A percentile compares a stretch with the other conserved stretches of the same genome.
Conservation (phyloP, 1,140 invertebrate genomes). For the Drepana arcuata region DNA sequence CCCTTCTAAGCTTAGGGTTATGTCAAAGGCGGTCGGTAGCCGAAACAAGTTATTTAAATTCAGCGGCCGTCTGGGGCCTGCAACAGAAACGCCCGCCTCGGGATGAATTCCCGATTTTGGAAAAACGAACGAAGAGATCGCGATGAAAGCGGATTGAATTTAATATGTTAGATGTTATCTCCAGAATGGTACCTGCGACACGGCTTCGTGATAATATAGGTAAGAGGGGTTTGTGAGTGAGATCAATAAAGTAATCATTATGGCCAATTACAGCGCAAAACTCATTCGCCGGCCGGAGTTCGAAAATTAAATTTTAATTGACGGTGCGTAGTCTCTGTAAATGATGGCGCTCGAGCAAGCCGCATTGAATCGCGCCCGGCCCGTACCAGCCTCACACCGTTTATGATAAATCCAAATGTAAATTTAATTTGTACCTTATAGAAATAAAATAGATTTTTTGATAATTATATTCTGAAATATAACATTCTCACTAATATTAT, state of each 20-base stretch:
- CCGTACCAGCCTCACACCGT: too few species aligned
- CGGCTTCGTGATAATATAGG: conserved; percentile 23
- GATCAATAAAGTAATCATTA: conserved; percentile 64
- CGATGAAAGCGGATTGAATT: conserved; percentile 32
- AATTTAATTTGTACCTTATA: too few species aligned
- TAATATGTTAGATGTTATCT: too few species aligned
- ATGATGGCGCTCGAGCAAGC: conserved; percentile 4
- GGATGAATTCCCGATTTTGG: conserved; percentile 14
- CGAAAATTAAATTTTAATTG: conserved; percentile 64
- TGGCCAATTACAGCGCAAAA: conserved; percentile 46
- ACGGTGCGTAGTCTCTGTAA: conserved; percentile 32
- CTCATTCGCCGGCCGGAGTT: conserved; percentile 39
- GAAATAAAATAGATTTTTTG: too few species aligned
- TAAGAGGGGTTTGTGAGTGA: conserved; percentile 32
- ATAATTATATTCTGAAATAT: too few species aligned
- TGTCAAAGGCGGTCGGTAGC: conserved; percentile 50
- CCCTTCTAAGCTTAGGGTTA: conserved; percentile 43
- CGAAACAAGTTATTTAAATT: conserved; percentile 67
- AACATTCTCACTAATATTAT: too few species aligned
- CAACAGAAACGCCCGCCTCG: conserved; percentile 31
- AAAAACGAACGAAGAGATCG: too few species aligned
- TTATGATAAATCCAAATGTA: too few species aligned
- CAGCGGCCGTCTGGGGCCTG: conserved; percentile 30
- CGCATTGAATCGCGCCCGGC: not conserved
- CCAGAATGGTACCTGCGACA: conserved; percentile 23